A percentile compares a stretch with the other conserved stretches of the same genome.
Conservation (phyloP, 2,113 vertebrate species). For the Petroica traversi region DNA sequence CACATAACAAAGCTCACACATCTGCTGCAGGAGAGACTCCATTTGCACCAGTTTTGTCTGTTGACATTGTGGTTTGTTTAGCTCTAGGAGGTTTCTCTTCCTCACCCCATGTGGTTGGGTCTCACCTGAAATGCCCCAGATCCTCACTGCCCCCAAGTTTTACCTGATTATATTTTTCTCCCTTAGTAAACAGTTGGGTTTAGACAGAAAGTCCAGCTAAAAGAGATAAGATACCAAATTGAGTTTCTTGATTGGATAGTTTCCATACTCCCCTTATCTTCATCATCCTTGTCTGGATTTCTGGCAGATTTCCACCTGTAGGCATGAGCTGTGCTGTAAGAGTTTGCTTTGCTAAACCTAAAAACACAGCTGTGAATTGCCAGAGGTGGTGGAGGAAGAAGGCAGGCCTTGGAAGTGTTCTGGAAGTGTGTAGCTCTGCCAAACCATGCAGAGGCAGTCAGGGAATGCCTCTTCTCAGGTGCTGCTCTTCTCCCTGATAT, state of each 20-base stretch:
- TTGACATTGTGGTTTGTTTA: constrained; percentile 25
- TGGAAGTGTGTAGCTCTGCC: background rate
- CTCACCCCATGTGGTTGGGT: background rate
- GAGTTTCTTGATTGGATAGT: background rate
- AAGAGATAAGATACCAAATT: background rate
- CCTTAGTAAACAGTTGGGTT: background rate
- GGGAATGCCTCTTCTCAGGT: background rate
- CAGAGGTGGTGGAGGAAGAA: background rate
- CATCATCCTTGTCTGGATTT: background rate
- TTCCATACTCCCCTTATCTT: background rate
- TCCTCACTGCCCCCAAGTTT: background rate
- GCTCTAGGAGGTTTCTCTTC: background rate
- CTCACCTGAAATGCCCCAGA: background rate
- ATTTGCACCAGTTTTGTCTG: constrained; percentile 33
- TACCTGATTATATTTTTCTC: background rate
- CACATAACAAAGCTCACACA: background rate
- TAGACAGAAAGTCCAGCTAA: background rate
- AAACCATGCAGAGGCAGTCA: background rate
- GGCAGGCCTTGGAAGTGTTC: background rate
- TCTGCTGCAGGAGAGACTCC: background rate
- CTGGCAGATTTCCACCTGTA: background rate
- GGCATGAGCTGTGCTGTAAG: background rate
- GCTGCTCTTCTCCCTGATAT: background rate
- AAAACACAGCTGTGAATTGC: background rate
- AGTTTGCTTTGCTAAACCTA: background rate